Evolutionary conservation across 2,888 invertebrate species (phyloP).

Genomic region (Carcina quercana): DNA sequence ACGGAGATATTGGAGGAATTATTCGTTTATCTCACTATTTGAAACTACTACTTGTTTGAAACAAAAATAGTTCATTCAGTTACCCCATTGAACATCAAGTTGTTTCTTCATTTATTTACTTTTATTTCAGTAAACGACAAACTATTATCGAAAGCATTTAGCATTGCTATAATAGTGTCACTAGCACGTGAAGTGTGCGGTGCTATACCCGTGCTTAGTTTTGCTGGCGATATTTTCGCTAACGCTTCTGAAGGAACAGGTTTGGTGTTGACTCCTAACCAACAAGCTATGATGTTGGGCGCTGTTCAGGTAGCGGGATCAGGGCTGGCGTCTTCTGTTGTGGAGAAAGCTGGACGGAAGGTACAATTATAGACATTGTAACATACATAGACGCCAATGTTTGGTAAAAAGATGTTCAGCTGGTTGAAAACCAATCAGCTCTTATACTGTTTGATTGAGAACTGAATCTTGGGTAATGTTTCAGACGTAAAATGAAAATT

Average conservation of each 20-base stretch:
- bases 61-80: too few relatives aligned
- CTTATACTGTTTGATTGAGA: too few relatives aligned
- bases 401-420: too few relatives aligned
- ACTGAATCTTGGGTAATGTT: too few relatives aligned
- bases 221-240: constrained; percentile 56
- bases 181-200: constrained; percentile 55
- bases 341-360: constrained; percentile 57
- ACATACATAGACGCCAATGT: too few relatives aligned
- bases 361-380: constrained; percentile 30
- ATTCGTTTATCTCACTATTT: too few relatives aligned
- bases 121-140: constrained; percentile 45
- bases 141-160: constrained; percentile 46
- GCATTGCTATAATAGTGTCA: constrained; percentile 39
- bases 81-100: too few relatives aligned
- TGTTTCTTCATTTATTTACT: too few relatives aligned
- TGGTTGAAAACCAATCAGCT: too few relatives aligned
- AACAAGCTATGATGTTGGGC: constrained; percentile 61
- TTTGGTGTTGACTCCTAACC: constrained; percentile 45
- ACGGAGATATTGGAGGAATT: too few relatives aligned
- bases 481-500: too few relatives aligned
- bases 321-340: constrained; percentile 40
- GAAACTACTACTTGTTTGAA: too few relatives aligned
- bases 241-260: constrained; percentile 36
- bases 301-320: constrained; percentile 54
- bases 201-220: constrained; percentile 51